A percentile compares a stretch with the other conserved stretches of the same genome.
These are phyloP conservation scores for Ophion ellenae DNA, from an alignment of 2,888 invertebrate genomes.

Conservation along the genomic window DNA sequence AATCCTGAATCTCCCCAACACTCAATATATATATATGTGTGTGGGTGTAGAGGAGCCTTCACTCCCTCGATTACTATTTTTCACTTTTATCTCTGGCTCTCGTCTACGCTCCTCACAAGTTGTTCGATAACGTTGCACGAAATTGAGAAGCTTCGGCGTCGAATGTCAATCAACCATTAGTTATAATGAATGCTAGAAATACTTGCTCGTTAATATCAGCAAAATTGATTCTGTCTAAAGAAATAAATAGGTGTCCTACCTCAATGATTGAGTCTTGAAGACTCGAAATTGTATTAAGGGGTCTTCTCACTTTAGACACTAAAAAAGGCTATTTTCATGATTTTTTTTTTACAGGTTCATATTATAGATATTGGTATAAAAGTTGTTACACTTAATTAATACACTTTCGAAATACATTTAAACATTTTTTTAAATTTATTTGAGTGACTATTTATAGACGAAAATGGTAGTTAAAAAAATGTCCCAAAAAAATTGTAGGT, in stretches of 20 bases:
- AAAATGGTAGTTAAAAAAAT: too few relatives aligned
- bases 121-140: slow-evolving; percentile 45
- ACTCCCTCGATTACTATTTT: slow-evolving; percentile 35
- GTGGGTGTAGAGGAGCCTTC: background rate
- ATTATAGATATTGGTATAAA: too few relatives aligned
- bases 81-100: slow-evolving; percentile 29
- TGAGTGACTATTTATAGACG: too few relatives aligned
- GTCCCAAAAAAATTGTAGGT: too few relatives aligned
- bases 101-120: slow-evolving; percentile 25
- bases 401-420: too few relatives aligned
- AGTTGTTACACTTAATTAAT: too few relatives aligned
- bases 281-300: background rate
- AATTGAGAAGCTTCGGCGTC: slow-evolving; percentile 43
- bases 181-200: slow-evolving; percentile 37
- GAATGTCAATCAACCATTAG: slow-evolving; percentile 29
- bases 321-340: too few relatives aligned
- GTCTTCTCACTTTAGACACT: too few relatives aligned
- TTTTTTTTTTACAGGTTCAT: too few relatives aligned
- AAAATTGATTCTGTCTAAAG: too few relatives aligned
- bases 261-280: background rate
- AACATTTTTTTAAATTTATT: too few relatives aligned
- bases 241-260: too few relatives aligned
- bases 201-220: slow-evolving; percentile 17
- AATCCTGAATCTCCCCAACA: slow-evolving; percentile 61
- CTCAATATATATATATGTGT: slow-evolving; percentile 22